A percentile compares a stretch with the other conserved stretches of the same genome.
These are phyloP conservation scores for Monochamus alternatus DNA, from an alignment of 2,888 invertebrate species.

Conservation along the genomic window DNA sequence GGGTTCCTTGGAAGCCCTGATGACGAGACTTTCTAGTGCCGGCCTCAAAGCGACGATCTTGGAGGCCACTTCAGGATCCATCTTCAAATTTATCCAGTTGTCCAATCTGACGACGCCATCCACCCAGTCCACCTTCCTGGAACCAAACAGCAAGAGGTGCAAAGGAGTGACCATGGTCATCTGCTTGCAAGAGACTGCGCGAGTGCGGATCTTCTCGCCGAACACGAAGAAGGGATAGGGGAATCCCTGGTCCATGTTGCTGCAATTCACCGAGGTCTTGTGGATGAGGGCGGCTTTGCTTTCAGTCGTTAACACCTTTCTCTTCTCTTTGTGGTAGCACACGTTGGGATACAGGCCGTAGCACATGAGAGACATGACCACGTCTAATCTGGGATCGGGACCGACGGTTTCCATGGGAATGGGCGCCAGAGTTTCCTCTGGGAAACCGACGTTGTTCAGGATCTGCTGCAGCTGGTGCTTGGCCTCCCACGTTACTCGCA, in stretches of 20 bases:
- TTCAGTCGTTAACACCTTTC: slow-evolving; percentile 96
- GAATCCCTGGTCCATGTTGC: slow-evolving; percentile 86
- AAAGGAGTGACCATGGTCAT: slow-evolving; percentile 94
- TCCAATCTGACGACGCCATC: slow-evolving; percentile 87
- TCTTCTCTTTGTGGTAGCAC: slow-evolving; percentile 94
- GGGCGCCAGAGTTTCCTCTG: slow-evolving; percentile 88
- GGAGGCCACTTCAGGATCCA: slow-evolving; percentile 86
- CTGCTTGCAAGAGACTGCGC: slow-evolving; percentile 97
- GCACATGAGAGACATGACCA: slow-evolving; percentile 88
- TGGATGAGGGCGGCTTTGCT: slow-evolving; percentile 95
- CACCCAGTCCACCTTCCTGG: slow-evolving; percentile 88
- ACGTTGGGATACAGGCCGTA: slow-evolving; percentile 98
- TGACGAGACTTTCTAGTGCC: slow-evolving; percentile 88
- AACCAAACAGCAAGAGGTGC: slow-evolving; percentile 93
- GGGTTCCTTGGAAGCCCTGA: slow-evolving; percentile 86
- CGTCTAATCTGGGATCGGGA: slow-evolving; percentile 86
- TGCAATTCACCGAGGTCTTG: slow-evolving; percentile 97
- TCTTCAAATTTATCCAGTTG: slow-evolving; percentile 94
- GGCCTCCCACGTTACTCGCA: slow-evolving; percentile 94
- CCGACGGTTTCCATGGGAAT: slow-evolving; percentile 84
- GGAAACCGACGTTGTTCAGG: slow-evolving; percentile 85
- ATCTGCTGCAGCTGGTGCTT: slow-evolving; percentile 79
- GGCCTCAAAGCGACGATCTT: slow-evolving; percentile 90
- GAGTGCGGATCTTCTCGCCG: slow-evolving; percentile 97
- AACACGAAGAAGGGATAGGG: slow-evolving; percentile 97